phyloP scores from a whole-genome alignment of 2,113 vertebrate species.

The Empidonax alnorum region DNA sequence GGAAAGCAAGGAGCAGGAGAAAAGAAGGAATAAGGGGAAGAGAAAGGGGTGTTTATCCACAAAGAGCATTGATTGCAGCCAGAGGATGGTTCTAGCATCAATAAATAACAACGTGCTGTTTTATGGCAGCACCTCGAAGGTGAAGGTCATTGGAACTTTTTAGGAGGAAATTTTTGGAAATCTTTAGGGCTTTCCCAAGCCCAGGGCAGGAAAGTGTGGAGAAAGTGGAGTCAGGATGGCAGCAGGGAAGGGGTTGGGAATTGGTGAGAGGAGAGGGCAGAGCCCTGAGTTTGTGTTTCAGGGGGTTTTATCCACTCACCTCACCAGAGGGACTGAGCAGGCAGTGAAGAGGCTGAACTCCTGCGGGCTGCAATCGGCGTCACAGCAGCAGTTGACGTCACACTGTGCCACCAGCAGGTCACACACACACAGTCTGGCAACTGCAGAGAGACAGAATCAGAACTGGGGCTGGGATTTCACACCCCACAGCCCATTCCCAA shows the following conservation, averaged over 20 bases:
- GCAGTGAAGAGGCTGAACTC: slow-evolving; percentile 81
- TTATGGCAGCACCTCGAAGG: background rate
- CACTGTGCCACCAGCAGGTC: slow-evolving; percentile 79
- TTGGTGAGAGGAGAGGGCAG: background rate
- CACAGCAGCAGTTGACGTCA: slow-evolving; percentile 86
- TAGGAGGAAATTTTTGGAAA: background rate
- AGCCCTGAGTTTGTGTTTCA: background rate
- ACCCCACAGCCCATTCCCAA: no score
- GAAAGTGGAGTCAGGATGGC: background rate
- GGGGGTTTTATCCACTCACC: slow-evolving; percentile 65
- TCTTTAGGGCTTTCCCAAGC: background rate
- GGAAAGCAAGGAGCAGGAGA: background rate
- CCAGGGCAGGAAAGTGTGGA: background rate
- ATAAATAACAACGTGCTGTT: background rate
- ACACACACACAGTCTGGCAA: slow-evolving; percentile 79
- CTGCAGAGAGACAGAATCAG: slow-evolving; percentile 39
- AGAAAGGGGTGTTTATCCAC: background rate
- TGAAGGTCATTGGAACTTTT: background rate
- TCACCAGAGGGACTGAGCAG: slow-evolving; percentile 78
- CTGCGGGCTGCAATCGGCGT: slow-evolving; percentile 74
- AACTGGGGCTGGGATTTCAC: background rate
- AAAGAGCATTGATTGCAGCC: background rate
- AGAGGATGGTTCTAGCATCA: background rate
- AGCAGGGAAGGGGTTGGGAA: background rate
- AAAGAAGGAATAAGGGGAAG: background rate